Percentiles rank a stretch among this genome's conserved stretches.
Conservation (phyloP, 2,113 vertebrate species). For the Pedetes capensis region DNA sequence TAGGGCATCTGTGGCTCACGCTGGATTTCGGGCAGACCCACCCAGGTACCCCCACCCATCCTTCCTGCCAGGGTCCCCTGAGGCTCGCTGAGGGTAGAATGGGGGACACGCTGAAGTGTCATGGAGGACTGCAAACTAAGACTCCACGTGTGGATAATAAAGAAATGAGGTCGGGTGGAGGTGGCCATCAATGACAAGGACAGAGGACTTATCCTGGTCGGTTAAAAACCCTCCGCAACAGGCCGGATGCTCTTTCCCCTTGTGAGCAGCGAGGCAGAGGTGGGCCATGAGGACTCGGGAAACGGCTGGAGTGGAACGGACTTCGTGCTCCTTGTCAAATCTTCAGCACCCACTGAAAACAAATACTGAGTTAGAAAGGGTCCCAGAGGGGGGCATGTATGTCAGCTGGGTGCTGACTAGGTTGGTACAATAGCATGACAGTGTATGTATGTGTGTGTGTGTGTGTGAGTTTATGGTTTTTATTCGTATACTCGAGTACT, state of each 20-base stretch:
- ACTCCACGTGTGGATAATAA: accelerated
- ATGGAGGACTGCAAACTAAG: background rate
- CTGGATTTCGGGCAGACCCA: accelerated
- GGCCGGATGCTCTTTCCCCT: background rate
- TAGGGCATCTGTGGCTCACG: accelerated
- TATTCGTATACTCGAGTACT: background rate
- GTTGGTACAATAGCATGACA: too few relatives aligned
- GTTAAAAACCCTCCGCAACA: background rate
- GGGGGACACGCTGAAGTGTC: background rate
- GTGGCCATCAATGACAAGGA: background rate
- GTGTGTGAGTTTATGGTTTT: background rate
- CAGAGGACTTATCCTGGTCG: too few relatives aligned
- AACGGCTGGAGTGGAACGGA: background rate
- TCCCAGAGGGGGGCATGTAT: too few relatives aligned
- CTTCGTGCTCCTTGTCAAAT: background rate
- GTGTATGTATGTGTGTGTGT: too few relatives aligned
- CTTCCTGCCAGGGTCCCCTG: background rate
- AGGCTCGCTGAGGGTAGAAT: background rate
- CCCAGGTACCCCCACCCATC: background rate
- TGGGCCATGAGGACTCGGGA: background rate
- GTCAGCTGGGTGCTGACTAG: background rate
- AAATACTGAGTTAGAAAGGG: background rate
- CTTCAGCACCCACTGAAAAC: background rate
- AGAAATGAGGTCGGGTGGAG: background rate
- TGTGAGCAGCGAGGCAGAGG: background rate